A percentile compares a stretch with the other conserved stretches of the same genome.
Conservation (phyloP, 2,113 vertebrate species). For the Marmota monax region DNA sequence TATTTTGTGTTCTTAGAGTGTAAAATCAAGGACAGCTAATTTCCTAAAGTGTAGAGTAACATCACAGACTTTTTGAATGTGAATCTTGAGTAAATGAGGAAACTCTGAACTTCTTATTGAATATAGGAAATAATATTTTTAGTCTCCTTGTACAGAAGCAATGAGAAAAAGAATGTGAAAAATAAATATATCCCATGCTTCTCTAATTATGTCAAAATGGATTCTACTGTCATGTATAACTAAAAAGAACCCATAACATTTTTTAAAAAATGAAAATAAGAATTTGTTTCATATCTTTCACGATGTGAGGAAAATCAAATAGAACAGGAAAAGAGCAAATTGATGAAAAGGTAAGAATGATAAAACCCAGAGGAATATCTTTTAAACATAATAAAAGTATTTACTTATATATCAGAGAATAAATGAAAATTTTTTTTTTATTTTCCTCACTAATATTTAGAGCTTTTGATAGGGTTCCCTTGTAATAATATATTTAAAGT, state of each 20-base stretch:
- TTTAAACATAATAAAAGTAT: not conserved
- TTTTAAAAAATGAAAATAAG: not conserved
- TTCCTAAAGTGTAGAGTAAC: not conserved
- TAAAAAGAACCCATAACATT: too few species aligned
- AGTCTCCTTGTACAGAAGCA: too few species aligned
- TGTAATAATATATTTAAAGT: not conserved
- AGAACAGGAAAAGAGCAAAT: not conserved
- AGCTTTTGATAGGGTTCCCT: not conserved
- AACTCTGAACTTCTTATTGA: not conserved
- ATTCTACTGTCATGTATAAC: too few species aligned
- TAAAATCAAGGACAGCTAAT: not conserved
- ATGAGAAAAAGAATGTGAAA: not conserved
- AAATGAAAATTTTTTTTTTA: not conserved
- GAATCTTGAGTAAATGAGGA: not conserved
- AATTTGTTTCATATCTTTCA: not conserved
- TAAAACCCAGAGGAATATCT: not conserved
- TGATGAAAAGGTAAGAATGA: not conserved
- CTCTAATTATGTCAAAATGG: too few species aligned
- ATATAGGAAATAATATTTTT: not conserved
- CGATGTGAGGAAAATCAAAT: not conserved
- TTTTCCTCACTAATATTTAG: not conserved
- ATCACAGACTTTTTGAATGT: not conserved
- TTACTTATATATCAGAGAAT: not conserved
- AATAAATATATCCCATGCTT: not conserved
- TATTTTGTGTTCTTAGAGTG: too few species aligned